These are phyloP conservation scores for Myrmecophaga tridactyla DNA, from an alignment of 2,113 vertebrate species.

Conservation along the genomic window DNA sequence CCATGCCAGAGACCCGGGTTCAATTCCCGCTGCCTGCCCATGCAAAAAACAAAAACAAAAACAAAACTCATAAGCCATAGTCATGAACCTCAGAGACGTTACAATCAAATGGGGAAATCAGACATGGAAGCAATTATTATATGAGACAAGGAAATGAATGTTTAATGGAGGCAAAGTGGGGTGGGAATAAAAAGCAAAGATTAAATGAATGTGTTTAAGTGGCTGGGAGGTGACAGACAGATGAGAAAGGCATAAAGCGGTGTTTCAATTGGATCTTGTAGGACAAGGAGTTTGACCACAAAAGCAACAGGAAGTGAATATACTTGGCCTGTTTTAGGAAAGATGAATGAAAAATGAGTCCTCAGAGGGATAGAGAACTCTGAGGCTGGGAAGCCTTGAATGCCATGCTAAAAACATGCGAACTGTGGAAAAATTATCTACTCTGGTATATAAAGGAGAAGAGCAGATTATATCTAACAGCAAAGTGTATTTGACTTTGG, in stretches of 20 bases:
- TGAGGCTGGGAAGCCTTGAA: slow-evolving; percentile 13
- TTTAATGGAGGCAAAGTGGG: not conserved
- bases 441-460: not conserved
- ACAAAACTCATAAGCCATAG: not conserved
- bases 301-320: not conserved
- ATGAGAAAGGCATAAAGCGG: not conserved
- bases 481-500: not conserved
- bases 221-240: not conserved
- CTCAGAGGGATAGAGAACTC: not conserved
- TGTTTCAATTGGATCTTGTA: not conserved
- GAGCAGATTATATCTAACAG: not conserved
- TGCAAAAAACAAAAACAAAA: not conserved
- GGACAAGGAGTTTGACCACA: not conserved
- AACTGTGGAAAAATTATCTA: not conserved
- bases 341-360: not conserved
- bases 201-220: not conserved
- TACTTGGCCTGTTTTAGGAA: not conserved
- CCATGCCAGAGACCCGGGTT: too few relatives aligned
- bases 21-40: too few relatives aligned
- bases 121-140: not conserved
- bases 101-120: not conserved
- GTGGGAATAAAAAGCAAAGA: not conserved
- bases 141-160: not conserved
- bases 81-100: not conserved
- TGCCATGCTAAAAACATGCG: not conserved